Evolutionary conservation across 2,888 invertebrate genomes (phyloP).

Genomic region (Phrixothrix hirtus): DNA sequence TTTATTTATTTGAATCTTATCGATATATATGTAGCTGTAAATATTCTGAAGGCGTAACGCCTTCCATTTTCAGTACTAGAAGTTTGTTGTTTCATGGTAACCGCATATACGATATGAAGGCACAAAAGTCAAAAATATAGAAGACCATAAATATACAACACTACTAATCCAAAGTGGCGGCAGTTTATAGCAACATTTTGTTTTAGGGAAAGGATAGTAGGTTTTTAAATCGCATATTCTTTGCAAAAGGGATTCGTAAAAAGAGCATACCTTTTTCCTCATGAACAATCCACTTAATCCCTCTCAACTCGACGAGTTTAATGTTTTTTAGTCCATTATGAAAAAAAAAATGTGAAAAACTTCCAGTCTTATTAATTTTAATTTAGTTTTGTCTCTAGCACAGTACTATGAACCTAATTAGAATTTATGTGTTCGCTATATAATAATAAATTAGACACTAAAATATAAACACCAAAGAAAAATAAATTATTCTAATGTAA

Average conservation of each 20-base stretch:
- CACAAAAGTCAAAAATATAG: neutral
- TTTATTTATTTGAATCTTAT: neutral
- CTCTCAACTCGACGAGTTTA: conserved; percentile 11
- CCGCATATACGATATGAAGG: neutral
- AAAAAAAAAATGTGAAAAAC: neutral
- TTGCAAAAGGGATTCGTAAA: conserved; percentile 10
- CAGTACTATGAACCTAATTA: neutral
- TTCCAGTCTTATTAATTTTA: neutral
- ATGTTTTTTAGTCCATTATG: conserved; percentile 10
- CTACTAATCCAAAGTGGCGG: conserved; percentile 39
- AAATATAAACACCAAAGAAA: too few species aligned
- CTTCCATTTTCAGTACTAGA: neutral
- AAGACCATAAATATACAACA: conserved; percentile 28
- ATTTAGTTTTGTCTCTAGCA: neutral
- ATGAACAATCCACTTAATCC: conserved; percentile 14
- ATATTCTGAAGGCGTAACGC: neutral
- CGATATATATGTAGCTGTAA: neutral
- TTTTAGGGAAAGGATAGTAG: conserved; percentile 8
- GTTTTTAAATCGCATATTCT: neutral
- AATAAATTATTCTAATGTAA: too few species aligned
- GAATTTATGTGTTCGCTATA: neutral
- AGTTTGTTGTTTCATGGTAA: neutral
- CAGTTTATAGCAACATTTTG: conserved; percentile 34
- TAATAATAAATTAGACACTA: too few species aligned
- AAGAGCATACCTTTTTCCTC: conserved; percentile 12